Conservation (phyloP, 2,888 invertebrate species). For the Tricholauxania praeusta region DNA sequence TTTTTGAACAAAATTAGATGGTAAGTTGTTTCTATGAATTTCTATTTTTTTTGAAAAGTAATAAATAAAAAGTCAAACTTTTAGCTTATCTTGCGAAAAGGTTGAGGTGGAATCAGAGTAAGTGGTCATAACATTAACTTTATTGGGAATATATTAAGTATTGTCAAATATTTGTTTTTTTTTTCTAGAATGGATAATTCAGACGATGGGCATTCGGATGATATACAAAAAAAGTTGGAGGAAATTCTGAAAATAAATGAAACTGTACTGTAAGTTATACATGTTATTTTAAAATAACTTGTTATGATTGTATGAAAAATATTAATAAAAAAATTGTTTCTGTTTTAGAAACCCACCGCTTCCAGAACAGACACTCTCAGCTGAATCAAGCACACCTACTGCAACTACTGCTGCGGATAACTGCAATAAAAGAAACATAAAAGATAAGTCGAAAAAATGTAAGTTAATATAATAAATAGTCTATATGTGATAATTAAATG, state of each 20-base stretch:
- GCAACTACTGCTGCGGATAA: constrained; percentile 50
- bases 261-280: constrained; percentile 48
- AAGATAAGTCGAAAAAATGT: constrained; percentile 65
- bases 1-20: constrained; percentile 60
- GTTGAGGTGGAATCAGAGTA: constrained; percentile 56
- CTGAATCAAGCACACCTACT: constrained; percentile 43
- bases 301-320: background rate
- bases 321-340: too few relatives aligned
- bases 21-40: constrained; percentile 39
- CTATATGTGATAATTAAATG: background rate
- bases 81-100: constrained; percentile 60
- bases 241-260: constrained; percentile 59
- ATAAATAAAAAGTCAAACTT: background rate
- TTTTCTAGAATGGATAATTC: constrained; percentile 42
- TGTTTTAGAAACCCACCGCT: constrained; percentile 36
- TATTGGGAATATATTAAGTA: background rate
- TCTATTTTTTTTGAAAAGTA: too few relatives aligned
- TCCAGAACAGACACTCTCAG: constrained; percentile 44
- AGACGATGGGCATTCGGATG: constrained; percentile 56
- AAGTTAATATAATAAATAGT: constrained; percentile 30
- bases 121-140: constrained; percentile 43
- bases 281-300: background rate
- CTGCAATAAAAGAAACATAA: constrained; percentile 56
- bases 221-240: constrained; percentile 61
- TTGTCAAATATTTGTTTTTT: constrained; percentile 21